phyloP scores from a whole-genome alignment of 1,140 invertebrate species.

The Parapsyche elsis region DNA sequence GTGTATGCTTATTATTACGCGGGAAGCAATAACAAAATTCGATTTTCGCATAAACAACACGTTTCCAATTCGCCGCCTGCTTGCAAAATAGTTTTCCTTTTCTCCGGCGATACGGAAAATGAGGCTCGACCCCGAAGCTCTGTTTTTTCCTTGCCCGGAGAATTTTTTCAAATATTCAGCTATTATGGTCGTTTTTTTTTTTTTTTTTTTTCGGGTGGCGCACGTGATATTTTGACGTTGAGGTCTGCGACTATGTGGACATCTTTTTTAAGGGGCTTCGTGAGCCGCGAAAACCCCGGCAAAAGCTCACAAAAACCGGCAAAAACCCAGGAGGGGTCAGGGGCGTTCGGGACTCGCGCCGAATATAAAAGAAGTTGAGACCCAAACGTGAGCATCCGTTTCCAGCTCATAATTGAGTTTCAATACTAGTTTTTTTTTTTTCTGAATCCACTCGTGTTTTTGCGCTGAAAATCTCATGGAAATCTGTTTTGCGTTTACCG shows the following conservation, averaged over 20 bases:
- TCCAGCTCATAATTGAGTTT: no score
- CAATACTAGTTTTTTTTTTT: no score
- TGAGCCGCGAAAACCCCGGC: not conserved
- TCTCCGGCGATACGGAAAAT: not conserved
- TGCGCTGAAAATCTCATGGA: no score
- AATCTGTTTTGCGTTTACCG: no score
- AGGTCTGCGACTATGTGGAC: not conserved
- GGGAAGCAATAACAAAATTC: no score
- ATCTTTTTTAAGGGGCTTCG: not conserved
- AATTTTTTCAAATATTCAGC: not conserved
- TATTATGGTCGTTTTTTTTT: not conserved
- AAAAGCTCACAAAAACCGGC: not conserved
- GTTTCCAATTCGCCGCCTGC: no score
- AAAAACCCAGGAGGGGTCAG: not conserved
- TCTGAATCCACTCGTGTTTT: no score
- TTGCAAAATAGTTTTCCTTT: no score
- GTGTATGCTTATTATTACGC: no score
- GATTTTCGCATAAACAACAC: no score
- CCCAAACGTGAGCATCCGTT: no score
- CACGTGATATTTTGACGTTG: conserved; percentile 1
- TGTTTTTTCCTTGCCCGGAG: not conserved
- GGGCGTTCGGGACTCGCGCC: not conserved
- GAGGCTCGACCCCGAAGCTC: not conserved
- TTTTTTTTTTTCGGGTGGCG: not conserved
- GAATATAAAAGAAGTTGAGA: not conserved